Conservation (phyloP, 2,888 invertebrate genomes). For the Protodeltote pygarga region DNA sequence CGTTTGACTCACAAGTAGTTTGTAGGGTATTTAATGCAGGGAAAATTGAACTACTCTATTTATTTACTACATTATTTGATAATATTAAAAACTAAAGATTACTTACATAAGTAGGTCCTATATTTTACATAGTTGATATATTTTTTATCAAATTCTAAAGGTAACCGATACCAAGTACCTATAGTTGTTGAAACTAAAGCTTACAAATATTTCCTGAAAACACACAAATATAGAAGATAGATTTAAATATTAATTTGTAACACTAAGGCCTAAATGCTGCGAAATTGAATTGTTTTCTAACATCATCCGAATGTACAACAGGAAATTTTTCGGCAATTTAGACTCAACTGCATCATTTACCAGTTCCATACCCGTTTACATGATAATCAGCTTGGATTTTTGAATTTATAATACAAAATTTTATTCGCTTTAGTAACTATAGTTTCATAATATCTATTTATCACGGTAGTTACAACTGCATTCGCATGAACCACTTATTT, state of each 20-base stretch:
- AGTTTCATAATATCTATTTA: constrained; percentile 60
- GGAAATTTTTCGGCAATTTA: constrained; percentile 43
- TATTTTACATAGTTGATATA: constrained; percentile 13
- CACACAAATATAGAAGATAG: constrained; percentile 27
- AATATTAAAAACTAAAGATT: constrained; percentile 23
- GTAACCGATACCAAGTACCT: constrained; percentile 28
- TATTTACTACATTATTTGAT: constrained; percentile 19
- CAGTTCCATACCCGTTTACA: constrained; percentile 49
- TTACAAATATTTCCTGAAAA: constrained; percentile 30
- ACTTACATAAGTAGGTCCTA: constrained; percentile 27
- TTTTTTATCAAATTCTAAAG: constrained; percentile 36
- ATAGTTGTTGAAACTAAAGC: constrained; percentile 36
- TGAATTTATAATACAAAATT: constrained; percentile 49
- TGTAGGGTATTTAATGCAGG: constrained; percentile 46
- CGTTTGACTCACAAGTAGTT: constrained; percentile 73
- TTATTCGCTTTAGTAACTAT: constrained; percentile 65
- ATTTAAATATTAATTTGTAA: constrained; percentile 26
- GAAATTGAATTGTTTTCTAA: constrained; percentile 75
- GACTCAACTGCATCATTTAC: constrained; percentile 50
- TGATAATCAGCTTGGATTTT: constrained; percentile 49
- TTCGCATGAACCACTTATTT: constrained; percentile 76
- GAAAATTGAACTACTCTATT: constrained; percentile 21
- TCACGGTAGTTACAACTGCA: constrained; percentile 80
- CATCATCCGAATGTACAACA: constrained; percentile 42
- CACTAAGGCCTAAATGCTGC: constrained; percentile 52